Percentiles rank a stretch among this genome's conserved stretches.
phyloP scores from a whole-genome alignment of 2,797 vertebrate genomes.

The Silurus aristotelis region DNA sequence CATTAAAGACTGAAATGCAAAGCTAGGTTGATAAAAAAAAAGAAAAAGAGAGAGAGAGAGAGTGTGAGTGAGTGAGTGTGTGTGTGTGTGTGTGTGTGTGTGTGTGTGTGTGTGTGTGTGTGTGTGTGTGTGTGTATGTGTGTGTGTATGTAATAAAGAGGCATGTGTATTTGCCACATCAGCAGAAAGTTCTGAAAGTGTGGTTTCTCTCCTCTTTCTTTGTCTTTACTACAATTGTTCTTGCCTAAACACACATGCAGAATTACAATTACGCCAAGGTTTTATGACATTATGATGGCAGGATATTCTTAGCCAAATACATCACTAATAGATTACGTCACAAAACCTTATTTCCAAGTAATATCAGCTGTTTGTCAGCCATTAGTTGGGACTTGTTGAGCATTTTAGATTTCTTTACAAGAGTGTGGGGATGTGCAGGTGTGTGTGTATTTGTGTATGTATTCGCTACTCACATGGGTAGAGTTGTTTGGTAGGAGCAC shows the following conservation, averaged over 20 bases:
- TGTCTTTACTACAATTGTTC: not conserved
- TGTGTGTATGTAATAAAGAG: not conserved
- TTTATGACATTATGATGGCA: not conserved
- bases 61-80: too few species aligned
- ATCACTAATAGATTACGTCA: not conserved
- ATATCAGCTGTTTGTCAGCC: not conserved
- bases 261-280: not conserved
- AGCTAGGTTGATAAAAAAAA: not conserved
- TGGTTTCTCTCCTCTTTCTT: slow-evolving; percentile 3
- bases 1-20: not conserved
- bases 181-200: slow-evolving; percentile 21
- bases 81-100: too few species aligned
- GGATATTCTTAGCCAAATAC: not conserved
- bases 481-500: slow-evolving; percentile 93
- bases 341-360: not conserved
- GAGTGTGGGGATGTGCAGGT: not conserved
- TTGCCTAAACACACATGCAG: not conserved
- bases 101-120: not conserved
- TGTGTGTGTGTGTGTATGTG: too few species aligned
- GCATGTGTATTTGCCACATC: not conserved
- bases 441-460: not conserved
- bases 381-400: not conserved
- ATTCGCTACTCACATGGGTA: slow-evolving; percentile 74
- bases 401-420: not conserved
- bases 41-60: too few species aligned